Percentiles rank a stretch among this genome's conserved stretches.
Conservation (phyloP, 35 echinoderm and acorn worm species). For the Heliocidaris erythrogramma region DNA sequence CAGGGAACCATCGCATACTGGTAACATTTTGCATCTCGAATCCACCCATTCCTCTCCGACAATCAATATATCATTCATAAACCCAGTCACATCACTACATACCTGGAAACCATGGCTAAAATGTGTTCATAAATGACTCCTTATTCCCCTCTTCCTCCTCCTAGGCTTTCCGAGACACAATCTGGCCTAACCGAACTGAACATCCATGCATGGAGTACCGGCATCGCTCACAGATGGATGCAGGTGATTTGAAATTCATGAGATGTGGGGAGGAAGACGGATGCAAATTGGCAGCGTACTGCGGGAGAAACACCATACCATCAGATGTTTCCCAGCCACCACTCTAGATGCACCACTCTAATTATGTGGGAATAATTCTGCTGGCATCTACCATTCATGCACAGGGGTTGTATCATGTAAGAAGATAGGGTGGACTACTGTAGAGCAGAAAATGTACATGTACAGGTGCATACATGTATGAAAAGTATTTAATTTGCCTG, state of each 20-base stretch:
- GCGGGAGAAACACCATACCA: not conserved
- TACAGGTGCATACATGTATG: too few species aligned
- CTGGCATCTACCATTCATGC: not conserved
- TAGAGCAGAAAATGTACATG: not conserved
- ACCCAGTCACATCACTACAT: not conserved
- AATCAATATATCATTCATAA: not conserved
- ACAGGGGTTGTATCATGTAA: not conserved
- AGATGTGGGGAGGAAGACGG: not conserved
- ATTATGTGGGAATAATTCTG: slow-evolving; percentile 31
- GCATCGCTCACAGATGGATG: not conserved
- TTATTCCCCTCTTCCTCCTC: not conserved
- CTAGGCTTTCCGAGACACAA: not conserved
- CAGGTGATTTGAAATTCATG: not conserved
- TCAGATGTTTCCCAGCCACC: not conserved
- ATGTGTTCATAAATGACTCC: not conserved
- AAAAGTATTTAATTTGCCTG: not conserved
- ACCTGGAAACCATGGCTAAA: slow-evolving; percentile 42
- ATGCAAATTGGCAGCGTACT: not conserved
- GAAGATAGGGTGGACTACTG: not conserved
- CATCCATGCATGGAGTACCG: not conserved
- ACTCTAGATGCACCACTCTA: not conserved
- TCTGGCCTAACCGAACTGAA: not conserved
- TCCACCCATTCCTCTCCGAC: not conserved
- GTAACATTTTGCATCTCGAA: not conserved
- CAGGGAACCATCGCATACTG: not conserved